Percentiles rank a stretch among this genome's conserved stretches.
These are phyloP conservation scores for Lydus trimaculatus DNA, from an alignment of 2,888 invertebrate species.

Conservation along the genomic window DNA sequence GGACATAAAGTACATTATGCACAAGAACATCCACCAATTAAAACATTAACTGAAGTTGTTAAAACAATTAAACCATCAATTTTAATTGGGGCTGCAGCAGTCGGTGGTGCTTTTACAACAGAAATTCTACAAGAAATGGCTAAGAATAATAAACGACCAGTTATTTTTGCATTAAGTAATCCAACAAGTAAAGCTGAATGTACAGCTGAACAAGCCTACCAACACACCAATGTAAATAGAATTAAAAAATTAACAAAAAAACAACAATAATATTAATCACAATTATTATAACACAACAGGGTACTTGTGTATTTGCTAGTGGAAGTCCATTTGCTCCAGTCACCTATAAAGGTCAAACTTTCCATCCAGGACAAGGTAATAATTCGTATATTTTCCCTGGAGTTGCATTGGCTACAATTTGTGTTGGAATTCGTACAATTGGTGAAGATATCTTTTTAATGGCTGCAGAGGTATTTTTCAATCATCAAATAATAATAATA, in stretches of 20 bases:
- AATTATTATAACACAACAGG: too few species aligned
- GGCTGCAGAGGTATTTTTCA: conserved; percentile 78
- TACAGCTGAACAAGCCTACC: conserved; percentile 98
- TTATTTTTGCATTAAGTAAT: conserved; percentile 98
- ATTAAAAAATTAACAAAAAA: not conserved
- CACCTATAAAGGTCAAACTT: conserved; percentile 78
- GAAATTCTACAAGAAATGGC: conserved; percentile 90
- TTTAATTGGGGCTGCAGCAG: conserved; percentile 94
- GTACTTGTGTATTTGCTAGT: conserved; percentile 91
- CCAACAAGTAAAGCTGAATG: conserved; percentile 99
- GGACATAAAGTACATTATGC: conserved; percentile 87
- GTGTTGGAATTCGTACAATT: conserved; percentile 88
- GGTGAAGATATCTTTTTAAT: conserved; percentile 91
- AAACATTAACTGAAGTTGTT: conserved; percentile 83
- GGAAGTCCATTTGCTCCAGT: conserved; percentile 96
- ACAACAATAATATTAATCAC: conserved; percentile 5
- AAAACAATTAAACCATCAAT: conserved; percentile 83
- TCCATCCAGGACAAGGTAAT: conserved; percentile 95
- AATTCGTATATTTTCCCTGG: conserved; percentile 99
- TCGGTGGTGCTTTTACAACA: conserved; percentile 91
- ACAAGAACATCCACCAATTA: conserved; percentile 77
- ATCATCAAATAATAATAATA: conserved; percentile 3
- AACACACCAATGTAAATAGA: conserved; percentile 75
- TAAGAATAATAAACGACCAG: conserved; percentile 80
- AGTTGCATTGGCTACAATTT: conserved; percentile 88